Percentiles rank a stretch among this genome's conserved stretches.
These are phyloP conservation scores for Phocoena sinus DNA, from an alignment of 2,113 vertebrate species.

Conservation along the genomic window DNA sequence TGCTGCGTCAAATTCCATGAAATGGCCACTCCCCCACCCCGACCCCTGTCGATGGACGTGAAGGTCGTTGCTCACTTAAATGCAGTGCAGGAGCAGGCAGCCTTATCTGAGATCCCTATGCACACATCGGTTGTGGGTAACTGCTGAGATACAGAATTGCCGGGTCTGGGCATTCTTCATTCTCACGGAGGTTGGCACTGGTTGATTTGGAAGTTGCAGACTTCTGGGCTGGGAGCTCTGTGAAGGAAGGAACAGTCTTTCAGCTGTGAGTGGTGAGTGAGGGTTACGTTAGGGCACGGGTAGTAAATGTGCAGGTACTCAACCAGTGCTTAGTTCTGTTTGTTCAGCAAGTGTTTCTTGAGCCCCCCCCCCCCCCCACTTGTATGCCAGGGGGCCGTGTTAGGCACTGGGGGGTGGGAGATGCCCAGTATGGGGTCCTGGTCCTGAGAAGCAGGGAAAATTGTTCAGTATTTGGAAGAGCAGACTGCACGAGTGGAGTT, in stretches of 20 bases:
- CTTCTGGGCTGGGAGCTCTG: background rate
- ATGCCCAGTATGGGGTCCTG: background rate
- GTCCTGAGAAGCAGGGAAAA: background rate
- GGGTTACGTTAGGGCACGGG: background rate
- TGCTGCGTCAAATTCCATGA: background rate
- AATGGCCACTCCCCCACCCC: background rate
- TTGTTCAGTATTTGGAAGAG: background rate
- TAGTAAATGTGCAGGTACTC: accelerated
- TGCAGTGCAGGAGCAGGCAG: background rate
- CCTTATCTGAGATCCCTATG: background rate
- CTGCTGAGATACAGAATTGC: background rate
- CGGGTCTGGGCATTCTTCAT: background rate
- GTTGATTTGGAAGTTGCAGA: background rate
- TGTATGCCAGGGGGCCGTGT: accelerated
- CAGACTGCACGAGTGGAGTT: background rate
- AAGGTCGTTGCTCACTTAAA: background rate
- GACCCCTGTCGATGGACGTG: accelerated
- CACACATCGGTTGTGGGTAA: background rate
- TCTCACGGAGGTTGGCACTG: background rate
- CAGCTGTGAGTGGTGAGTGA: background rate
- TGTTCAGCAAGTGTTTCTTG: background rate
- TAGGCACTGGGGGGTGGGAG: background rate
- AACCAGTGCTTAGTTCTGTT: background rate
- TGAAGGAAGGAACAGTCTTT: background rate
- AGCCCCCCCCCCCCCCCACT: no score